These are phyloP conservation scores for Cygnus buccinator DNA, from an alignment of 2,113 vertebrate genomes.

Conservation along the genomic window DNA sequence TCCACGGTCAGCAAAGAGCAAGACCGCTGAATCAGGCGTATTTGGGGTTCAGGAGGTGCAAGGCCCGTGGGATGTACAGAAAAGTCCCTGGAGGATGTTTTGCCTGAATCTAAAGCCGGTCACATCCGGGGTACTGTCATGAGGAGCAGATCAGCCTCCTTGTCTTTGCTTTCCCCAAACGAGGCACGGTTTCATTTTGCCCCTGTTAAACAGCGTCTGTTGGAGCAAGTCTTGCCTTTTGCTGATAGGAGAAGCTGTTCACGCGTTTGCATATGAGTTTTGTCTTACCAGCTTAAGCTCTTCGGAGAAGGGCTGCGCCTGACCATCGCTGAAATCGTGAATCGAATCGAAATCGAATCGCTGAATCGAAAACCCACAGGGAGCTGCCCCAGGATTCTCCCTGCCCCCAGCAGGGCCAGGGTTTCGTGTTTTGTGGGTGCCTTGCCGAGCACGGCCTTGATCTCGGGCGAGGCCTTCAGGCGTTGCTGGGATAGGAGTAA, in stretches of 20 bases:
- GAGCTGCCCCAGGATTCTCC: neutral
- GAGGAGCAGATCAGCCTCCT: neutral
- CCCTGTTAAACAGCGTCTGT: neutral
- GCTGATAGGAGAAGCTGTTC: neutral
- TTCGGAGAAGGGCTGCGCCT: neutral
- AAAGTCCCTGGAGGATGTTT: neutral
- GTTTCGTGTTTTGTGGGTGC: constrained; percentile 6
- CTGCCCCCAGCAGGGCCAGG: neutral
- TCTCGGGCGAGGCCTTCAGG: neutral
- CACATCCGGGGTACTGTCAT: neutral
- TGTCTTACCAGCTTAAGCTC: neutral
- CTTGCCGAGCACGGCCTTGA: constrained; percentile 36
- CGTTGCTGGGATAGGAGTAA: neutral
- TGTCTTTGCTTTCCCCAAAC: neutral
- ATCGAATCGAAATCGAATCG: too few relatives aligned
- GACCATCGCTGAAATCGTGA: neutral
- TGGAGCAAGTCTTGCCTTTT: neutral
- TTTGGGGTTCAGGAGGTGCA: neutral
- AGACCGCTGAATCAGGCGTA: neutral
- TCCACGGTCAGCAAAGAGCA: neutral
- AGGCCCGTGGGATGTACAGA: neutral
- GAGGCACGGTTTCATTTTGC: neutral
- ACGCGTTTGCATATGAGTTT: neutral
- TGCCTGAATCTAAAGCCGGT: neutral
- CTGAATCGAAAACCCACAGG: neutral